phyloP scores from a whole-genome alignment of 2,888 invertebrate species.

The Ophion ventricosus region DNA sequence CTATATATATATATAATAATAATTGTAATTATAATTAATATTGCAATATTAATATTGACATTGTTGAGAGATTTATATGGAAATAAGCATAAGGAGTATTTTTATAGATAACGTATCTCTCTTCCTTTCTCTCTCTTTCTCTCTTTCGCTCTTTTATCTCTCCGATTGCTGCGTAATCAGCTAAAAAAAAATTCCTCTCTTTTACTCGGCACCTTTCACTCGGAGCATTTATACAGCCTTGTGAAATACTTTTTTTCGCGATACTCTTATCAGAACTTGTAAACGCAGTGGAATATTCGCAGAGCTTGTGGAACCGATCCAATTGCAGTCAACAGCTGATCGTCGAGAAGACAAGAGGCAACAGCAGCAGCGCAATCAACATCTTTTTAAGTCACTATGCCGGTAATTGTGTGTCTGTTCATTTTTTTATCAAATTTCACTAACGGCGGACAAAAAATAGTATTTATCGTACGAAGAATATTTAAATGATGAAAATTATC shows the following conservation, averaged over 20 bases:
- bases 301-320: neutral
- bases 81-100: constrained; percentile 81
- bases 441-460: too few relatives aligned
- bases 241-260: too few relatives aligned
- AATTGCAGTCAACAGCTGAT: constrained; percentile 51
- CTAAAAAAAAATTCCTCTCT: neutral
- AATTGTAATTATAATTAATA: constrained; percentile 58
- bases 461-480: too few relatives aligned
- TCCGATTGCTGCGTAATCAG: neutral
- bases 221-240: too few relatives aligned
- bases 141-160: neutral
- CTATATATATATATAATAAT: constrained; percentile 61
- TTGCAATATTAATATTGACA: constrained; percentile 77
- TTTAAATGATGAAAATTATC: too few relatives aligned
- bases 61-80: constrained; percentile 81
- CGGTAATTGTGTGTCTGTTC: constrained; percentile 47
- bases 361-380: constrained; percentile 21
- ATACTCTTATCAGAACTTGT: constrained; percentile 48
- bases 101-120: constrained; percentile 76
- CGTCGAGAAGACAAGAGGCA: constrained; percentile 24
- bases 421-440: neutral
- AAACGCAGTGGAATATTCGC: constrained; percentile 34
- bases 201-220: too few relatives aligned
- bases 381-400: constrained; percentile 24
- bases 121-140: neutral